Conservation (phyloP, 2,113 vertebrate species). For the Oryzias woworae region DNA sequence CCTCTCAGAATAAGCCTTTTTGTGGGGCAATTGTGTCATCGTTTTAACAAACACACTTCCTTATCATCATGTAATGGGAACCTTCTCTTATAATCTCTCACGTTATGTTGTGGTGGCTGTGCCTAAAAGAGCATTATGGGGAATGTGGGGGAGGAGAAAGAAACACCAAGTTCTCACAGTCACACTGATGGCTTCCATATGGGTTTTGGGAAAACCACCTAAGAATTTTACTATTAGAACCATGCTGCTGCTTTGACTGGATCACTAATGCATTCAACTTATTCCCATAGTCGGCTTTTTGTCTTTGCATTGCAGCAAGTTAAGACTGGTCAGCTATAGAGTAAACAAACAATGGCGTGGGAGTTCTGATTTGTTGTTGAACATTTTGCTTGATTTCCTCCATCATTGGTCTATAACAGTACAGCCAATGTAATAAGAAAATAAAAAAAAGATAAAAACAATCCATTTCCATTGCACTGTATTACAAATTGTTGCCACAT, state of each 20-base stretch:
- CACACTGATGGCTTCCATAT: conserved; percentile 77
- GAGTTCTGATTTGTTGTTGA: conserved; percentile 30
- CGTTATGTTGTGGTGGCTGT: conserved; percentile 51
- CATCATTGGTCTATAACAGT: not conserved
- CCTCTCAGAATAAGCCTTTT: conserved; percentile 30
- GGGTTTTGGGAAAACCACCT: conserved; percentile 59
- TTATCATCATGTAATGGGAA: conserved; percentile 47
- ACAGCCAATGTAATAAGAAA: not conserved
- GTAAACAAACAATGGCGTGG: conserved; percentile 40
- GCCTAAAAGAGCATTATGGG: conserved; percentile 52
- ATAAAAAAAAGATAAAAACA: no score
- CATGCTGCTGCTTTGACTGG: conserved; percentile 54
- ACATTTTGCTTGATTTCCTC: conserved; percentile 12
- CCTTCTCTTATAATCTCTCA: conserved; percentile 56
- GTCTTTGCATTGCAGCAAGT: not conserved
- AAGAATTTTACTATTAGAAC: conserved; percentile 58
- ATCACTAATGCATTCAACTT: conserved; percentile 29
- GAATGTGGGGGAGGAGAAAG: conserved; percentile 69
- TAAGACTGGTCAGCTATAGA: not conserved
- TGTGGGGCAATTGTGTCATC: conserved; percentile 52
- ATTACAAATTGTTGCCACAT: no score
- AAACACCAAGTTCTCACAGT: conserved; percentile 69
- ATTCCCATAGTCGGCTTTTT: conserved; percentile 37
- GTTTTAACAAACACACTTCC: conserved; percentile 41
- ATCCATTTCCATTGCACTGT: no score